These are phyloP conservation scores for Potamilus streckersoni DNA, from an alignment of 1,140 invertebrate genomes.

Conservation along the genomic window DNA sequence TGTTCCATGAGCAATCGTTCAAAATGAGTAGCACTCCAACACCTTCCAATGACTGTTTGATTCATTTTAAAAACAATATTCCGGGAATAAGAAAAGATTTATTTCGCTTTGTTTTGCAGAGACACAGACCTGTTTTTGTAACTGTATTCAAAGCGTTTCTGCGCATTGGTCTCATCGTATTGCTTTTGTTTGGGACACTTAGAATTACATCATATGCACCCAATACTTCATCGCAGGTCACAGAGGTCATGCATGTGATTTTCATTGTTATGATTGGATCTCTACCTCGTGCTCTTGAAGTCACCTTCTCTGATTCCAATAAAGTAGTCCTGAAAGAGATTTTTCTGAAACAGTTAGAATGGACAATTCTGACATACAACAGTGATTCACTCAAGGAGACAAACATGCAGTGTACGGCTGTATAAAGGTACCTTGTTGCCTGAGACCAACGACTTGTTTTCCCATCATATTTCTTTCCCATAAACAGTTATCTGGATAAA, in stretches of 20 bases:
- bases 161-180: slow-evolving; percentile 11
- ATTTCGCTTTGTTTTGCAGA: slow-evolving; percentile 12
- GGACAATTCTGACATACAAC: no score
- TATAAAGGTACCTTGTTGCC: no score
- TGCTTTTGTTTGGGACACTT: slow-evolving; percentile 9
- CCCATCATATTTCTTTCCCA: no score
- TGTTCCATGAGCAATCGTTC: not conserved
- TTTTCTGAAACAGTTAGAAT: no score
- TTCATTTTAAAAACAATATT: slow-evolving; percentile 2
- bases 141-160: slow-evolving; percentile 10
- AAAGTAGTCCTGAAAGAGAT: slow-evolving; percentile 3
- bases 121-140: slow-evolving; percentile 14
- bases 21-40: not conserved
- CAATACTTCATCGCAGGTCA: slow-evolving; percentile 1
- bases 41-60: no score
- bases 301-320: not conserved
- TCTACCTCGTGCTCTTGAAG: slow-evolving; percentile 12
- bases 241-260: slow-evolving; percentile 30
- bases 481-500: no score
- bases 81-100: slow-evolving; percentile 7
- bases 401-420: no score
- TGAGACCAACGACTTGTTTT: no score
- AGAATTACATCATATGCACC: slow-evolving; percentile 4
- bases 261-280: slow-evolving; percentile 23
- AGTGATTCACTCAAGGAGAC: no score